phyloP scores from a whole-genome alignment of 2,888 invertebrate genomes.

The Drosophila maculinotata region DNA sequence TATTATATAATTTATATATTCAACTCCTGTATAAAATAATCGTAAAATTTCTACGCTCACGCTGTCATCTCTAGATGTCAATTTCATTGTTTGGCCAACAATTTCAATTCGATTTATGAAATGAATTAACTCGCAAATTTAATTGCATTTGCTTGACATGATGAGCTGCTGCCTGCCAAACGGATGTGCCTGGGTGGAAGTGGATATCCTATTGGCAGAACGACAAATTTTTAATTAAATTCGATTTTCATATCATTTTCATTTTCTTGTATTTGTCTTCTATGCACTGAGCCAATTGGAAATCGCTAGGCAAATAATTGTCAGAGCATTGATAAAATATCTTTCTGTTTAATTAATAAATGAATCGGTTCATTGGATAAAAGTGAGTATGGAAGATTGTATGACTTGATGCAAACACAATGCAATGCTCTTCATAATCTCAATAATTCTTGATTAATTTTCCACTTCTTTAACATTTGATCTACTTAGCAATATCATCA shows the following conservation, averaged over 20 bases:
- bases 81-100: constrained; percentile 43
- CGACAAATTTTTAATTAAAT: constrained; percentile 74
- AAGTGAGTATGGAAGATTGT: background rate
- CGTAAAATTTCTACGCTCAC: constrained; percentile 2
- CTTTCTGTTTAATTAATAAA: background rate
- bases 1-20: no score
- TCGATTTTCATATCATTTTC: constrained; percentile 39
- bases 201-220: constrained; percentile 15
- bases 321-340: constrained; percentile 17
- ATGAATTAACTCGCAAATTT: constrained; percentile 61
- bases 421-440: background rate
- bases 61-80: constrained; percentile 7
- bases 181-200: background rate
- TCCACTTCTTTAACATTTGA: background rate
- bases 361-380: constrained; percentile 27
- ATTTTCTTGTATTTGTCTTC: constrained; percentile 41
- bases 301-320: constrained; percentile 47
- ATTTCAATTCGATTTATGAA: constrained; percentile 61
- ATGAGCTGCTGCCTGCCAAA: background rate
- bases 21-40: no score
- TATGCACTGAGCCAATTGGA: constrained; percentile 14
- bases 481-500: background rate
- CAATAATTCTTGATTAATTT: background rate
- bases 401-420: no score
- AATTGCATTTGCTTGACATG: constrained; percentile 53